Evolutionary conservation across 2,888 invertebrate genomes (phyloP).

Genomic region (Netelia melanura): DNA sequence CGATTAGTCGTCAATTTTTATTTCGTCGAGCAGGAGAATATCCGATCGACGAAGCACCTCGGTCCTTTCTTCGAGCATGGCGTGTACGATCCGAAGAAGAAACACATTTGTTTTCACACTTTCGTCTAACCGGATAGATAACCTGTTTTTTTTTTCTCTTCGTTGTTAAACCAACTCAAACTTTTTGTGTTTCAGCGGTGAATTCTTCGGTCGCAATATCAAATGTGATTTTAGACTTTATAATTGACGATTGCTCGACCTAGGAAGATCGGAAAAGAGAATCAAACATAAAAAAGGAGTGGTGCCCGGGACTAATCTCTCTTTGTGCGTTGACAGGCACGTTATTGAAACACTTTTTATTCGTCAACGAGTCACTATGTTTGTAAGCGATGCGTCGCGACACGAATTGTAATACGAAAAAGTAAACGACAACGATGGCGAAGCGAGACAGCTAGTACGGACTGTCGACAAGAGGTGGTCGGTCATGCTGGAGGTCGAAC

Average conservation of each 20-base stretch:
- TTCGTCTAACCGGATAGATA: not conserved
- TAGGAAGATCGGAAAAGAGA: conserved; percentile 3
- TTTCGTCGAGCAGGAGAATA: not conserved
- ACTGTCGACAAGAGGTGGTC: conserved; percentile 4
- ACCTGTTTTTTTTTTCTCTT: not conserved
- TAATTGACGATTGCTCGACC: conserved; percentile 28
- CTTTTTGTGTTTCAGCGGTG: conserved; percentile 48
- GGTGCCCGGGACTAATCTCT: conserved; percentile 60
- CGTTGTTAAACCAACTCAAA: not conserved
- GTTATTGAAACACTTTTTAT: conserved; percentile 20
- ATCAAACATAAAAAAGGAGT: conserved; percentile 49
- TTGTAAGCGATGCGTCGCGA: conserved; percentile 19
- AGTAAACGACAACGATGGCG: not conserved
- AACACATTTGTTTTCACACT: not conserved
- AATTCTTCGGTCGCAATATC: conserved; percentile 46
- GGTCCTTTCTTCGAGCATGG: not conserved
- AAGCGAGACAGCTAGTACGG: conserved; percentile 25
- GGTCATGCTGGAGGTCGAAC: not conserved
- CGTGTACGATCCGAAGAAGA: not conserved
- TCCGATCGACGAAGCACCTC: not conserved
- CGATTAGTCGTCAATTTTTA: conserved; percentile 16
- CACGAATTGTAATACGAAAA: conserved; percentile 11
- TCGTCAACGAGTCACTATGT: conserved; percentile 16
- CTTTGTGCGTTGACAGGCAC: conserved; percentile 38
- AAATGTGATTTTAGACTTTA: conserved; percentile 42